These are phyloP conservation scores for Dipodomys ordii DNA, from an alignment of 2,113 vertebrate genomes.

Conservation along the genomic window DNA sequence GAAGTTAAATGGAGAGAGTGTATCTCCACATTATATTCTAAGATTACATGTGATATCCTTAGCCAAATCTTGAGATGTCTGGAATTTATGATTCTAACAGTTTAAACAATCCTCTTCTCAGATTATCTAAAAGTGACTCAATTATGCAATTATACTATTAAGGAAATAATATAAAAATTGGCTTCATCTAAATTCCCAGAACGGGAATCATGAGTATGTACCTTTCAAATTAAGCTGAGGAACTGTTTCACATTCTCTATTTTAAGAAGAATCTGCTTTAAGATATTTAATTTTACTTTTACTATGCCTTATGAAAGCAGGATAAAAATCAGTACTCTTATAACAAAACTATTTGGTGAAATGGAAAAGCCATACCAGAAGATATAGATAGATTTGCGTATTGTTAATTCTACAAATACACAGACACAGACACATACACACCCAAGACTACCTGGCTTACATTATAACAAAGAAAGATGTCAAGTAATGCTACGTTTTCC, in stretches of 20 bases:
- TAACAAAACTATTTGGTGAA: not conserved
- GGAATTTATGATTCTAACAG: not conserved
- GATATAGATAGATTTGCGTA: not conserved
- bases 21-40: not conserved
- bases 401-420: not conserved
- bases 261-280: not conserved
- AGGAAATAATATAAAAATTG: not conserved
- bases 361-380: not conserved
- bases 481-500: not conserved
- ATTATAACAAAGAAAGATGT: constrained; percentile 30
- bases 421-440: too few species aligned
- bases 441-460: constrained; percentile 2
- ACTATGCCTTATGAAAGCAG: constrained; percentile 17
- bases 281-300: constrained; percentile 6
- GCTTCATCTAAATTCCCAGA: not conserved
- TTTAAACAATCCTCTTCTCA: not conserved
- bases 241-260: not conserved
- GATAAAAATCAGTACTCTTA: constrained; percentile 13
- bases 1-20: not conserved
- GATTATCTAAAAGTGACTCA: constrained; percentile 12
- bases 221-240: constrained; percentile 22
- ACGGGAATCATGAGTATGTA: not conserved
- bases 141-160: not conserved
- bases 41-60: not conserved
- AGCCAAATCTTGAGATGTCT: not conserved